Evolutionary conservation across 1,140 invertebrate genomes (phyloP), one percentile per base, ranked within the genome.

Genomic region (Drosophila nasuta): DNA sequence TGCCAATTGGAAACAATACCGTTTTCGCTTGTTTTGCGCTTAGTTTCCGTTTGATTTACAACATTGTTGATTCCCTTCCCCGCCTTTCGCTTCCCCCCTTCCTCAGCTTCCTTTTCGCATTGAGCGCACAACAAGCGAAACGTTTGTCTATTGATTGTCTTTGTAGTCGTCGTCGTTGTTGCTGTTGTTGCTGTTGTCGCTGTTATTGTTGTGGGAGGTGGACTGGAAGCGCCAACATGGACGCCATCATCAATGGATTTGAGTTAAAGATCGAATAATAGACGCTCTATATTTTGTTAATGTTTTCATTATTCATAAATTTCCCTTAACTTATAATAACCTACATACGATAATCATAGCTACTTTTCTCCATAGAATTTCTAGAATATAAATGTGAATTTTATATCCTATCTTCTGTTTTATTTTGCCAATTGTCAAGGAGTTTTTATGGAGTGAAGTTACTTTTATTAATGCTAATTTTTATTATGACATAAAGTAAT

Each of bases 1-100:
- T 74, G 85, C 77, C 83, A 87, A 87, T 87, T 87, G 85, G 73
- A 88, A 88, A 89, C 85, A 88, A 88, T 88, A 88, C 85, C 81
- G 85, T 88, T 88, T 88, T 56, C 78, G 67, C 81, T 88, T 89
- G 85, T 88, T 89, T 87, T 76, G 35, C 33, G 75, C 75, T 73
- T 66, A 79, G 85, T 85, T 56, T 89, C 81, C 85, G 85, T 88
- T 88, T 88, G 85, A 88, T 88, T 88, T 88, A 89, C 86, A 83
- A 88, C 89, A 75, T 77, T 72, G 65, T 59, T 58, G 15, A 13
- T 46, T 28, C 35, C 56, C 17, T 17, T 38, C 28, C 33, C 59
- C 45, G 1, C 51, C 49, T 7, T 33, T n/a, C 1, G 1, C 5
- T 25, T 25, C 20, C 46, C 46, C 58, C 8, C 25, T 30, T 25